These are phyloP conservation scores for Parauchenoglanis ngamensis DNA, from an alignment of 2,797 vertebrate species.

Conservation along the genomic window DNA sequence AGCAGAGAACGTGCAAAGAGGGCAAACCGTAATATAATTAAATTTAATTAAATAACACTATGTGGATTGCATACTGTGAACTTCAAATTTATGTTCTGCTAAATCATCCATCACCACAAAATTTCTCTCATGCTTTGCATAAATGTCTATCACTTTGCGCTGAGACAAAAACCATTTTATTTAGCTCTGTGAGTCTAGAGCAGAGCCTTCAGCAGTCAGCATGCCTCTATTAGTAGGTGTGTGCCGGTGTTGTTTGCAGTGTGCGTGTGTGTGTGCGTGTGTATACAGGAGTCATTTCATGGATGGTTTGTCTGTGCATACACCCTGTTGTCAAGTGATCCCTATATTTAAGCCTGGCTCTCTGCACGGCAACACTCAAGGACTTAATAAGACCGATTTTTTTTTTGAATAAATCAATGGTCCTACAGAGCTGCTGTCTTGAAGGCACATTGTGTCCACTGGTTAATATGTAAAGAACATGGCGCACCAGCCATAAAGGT, in stretches of 20 bases:
- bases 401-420: background rate
- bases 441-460: background rate
- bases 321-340: slow-evolving; percentile 55
- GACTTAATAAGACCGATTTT: background rate
- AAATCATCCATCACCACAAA: background rate
- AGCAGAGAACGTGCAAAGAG: background rate
- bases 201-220: slow-evolving; percentile 9
- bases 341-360: slow-evolving; percentile 49
- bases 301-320: slow-evolving; percentile 64
- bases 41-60: background rate
- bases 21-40: background rate
- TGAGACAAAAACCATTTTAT: background rate
- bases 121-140: background rate
- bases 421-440: background rate
- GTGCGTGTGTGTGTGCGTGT: slow-evolving; percentile 22
- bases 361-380: slow-evolving; percentile 24
- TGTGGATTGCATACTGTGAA: background rate
- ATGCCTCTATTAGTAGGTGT: slow-evolving; percentile 24
- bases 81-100: background rate
- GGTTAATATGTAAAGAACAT: slow-evolving; percentile 3
- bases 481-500: slow-evolving; percentile 14
- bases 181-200: background rate
- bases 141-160: background rate
- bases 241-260: slow-evolving; percentile 2
- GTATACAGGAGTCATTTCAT: slow-evolving; percentile 69